Evolutionary conservation across 2,888 invertebrate species (phyloP), one percentile per base, ranked within the genome.

Genomic region (Tipula confusa): DNA sequence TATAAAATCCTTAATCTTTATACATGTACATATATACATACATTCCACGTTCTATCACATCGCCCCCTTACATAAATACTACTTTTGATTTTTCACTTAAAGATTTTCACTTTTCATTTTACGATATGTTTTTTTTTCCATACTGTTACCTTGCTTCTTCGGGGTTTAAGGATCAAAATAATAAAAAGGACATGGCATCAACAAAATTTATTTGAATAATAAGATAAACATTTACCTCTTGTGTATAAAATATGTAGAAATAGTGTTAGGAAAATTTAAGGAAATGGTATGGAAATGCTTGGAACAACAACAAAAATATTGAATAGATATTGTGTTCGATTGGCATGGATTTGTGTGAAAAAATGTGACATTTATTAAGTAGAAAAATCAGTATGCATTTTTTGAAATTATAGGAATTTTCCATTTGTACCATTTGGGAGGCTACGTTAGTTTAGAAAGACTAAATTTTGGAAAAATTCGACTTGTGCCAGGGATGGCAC

Each of bases 141-240:
- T 64, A 24, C 64, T 64, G 64, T 64, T 64, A 64, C 64, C 64
- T 64, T 15, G 43, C 43, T 43, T 43, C 36, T 43, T 43, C 43
- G 43, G 43, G n/a, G 64, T 64, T 64, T 64, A 64, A 64, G 64
- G 64, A 64, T 64, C 64, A 64, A 64, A 64, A 64, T 64, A 64
- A 64, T 64, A 64, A 64, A 64, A 64, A 64, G 64, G 64, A 64
- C 64, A 64, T 64, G 24, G 64, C n/a, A 64, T 64, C 64, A 64
- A 64, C 9, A 64, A 64, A 64, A 64, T 64, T 64, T 64, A 64
- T 64, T 64, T 64, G 24, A 64, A 64, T 64, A 64, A 64, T 64
- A 64, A 18, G 64, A 64, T 64, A 64, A 64, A 64, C 64, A 64
- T 64, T 64, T 64, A 24, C 64, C 18, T 64, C 64, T 11, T 38